A percentile compares a stretch with the other conserved stretches of the same genome.
phyloP scores from a whole-genome alignment of 2,113 vertebrate species.

The Symphodus melops region DNA sequence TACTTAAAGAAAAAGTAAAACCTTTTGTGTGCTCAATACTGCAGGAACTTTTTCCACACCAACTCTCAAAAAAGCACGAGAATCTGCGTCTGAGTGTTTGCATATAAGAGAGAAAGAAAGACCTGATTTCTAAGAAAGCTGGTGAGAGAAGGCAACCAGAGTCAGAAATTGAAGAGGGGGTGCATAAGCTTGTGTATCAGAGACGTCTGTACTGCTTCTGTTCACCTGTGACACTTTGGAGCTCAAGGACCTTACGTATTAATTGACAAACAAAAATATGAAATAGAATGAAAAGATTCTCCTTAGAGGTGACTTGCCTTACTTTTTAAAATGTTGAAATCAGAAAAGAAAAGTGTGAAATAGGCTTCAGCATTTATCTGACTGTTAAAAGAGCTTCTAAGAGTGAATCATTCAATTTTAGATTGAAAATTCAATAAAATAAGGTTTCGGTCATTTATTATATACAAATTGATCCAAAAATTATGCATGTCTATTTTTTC shows the following conservation, averaged over 20 bases:
- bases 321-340: constrained; percentile 40
- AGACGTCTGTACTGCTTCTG: constrained; percentile 46
- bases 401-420: constrained; percentile 57
- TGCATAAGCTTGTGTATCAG: constrained; percentile 62
- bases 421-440: too few relatives aligned
- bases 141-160: constrained; percentile 1
- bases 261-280: constrained; percentile 49
- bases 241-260: constrained; percentile 66
- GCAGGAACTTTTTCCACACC: constrained; percentile 35
- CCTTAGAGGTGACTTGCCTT: constrained; percentile 48
- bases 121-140: too few relatives aligned
- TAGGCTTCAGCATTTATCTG: constrained; percentile 30
- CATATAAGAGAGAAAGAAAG: constrained; percentile 8
- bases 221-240: constrained; percentile 54
- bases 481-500: not conserved
- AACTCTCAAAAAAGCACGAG: constrained; percentile 49
- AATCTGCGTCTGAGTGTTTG: constrained; percentile 18
- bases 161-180: constrained; percentile 24
- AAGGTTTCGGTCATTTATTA: constrained; percentile 2
- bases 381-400: too few relatives aligned
- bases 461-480: not conserved
- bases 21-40: constrained; percentile 21
- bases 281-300: constrained; percentile 25
- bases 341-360: constrained; percentile 43
- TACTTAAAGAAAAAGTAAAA: not conserved